phyloP scores from a whole-genome alignment of 2,797 vertebrate species.

The Muscicapa striata region DNA sequence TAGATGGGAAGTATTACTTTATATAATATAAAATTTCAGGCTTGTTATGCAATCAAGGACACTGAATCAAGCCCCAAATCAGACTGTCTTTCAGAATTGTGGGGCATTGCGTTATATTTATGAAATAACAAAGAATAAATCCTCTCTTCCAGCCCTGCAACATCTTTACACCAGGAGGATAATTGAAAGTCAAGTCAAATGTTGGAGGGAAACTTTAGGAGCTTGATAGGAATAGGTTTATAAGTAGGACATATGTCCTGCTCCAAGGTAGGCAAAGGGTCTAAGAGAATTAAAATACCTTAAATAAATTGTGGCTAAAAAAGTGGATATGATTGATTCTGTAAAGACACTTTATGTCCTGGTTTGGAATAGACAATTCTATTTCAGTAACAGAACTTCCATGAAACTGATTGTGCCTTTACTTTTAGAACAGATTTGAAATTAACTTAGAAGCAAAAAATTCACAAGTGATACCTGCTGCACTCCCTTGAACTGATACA shows the following conservation, averaged over 20 bases:
- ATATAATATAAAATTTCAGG: background rate
- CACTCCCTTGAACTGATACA: background rate
- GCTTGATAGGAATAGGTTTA: background rate
- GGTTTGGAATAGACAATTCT: conserved; percentile 22
- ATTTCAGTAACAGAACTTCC: background rate
- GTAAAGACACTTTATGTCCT: background rate
- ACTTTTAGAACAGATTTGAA: background rate
- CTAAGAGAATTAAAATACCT: background rate
- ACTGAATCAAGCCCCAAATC: background rate
- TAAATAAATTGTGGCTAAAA: background rate
- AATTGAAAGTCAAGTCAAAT: background rate
- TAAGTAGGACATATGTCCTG: background rate
- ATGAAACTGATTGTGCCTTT: background rate
- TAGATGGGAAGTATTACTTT: background rate
- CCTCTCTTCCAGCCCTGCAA: background rate
- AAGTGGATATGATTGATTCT: background rate
- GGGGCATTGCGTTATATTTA: background rate
- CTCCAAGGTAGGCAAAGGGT: background rate
- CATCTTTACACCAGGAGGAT: background rate
- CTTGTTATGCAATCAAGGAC: background rate
- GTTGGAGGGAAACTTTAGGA: background rate
- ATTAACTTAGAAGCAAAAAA: background rate
- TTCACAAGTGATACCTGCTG: background rate
- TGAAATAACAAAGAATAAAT: background rate
- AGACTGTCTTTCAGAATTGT: background rate